Evolutionary conservation across 2,888 invertebrate species (phyloP).

Genomic region (Cataglyphis albicans): DNA sequence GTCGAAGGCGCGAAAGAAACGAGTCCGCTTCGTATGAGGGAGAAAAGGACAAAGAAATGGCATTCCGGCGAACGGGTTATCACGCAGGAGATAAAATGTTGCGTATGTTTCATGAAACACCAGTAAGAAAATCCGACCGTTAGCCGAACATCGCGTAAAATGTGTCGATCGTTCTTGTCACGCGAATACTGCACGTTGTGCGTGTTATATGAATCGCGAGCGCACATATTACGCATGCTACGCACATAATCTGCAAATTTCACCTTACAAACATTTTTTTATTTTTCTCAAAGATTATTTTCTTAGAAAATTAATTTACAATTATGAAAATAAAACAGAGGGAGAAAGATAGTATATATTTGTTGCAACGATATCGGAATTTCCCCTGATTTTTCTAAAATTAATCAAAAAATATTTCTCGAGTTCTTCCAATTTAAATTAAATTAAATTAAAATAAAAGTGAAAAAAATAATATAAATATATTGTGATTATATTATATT

Average conservation of each 20-base stretch:
- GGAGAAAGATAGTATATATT: no score
- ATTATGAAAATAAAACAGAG: background rate
- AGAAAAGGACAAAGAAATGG: background rate
- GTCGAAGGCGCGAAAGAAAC: slow-evolving; percentile 48
- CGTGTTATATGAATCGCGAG: background rate
- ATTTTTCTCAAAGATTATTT: background rate
- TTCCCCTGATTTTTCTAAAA: background rate
- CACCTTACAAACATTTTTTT: background rate
- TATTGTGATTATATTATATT: background rate
- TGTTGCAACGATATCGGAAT: background rate
- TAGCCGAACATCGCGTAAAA: slow-evolving; percentile 58
- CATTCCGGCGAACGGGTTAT: slow-evolving; percentile 29
- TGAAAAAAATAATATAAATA: background rate
- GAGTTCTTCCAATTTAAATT: background rate
- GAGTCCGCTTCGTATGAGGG: slow-evolving; percentile 6
- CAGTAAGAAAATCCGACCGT: slow-evolving; percentile 37
- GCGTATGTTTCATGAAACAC: slow-evolving; percentile 23
- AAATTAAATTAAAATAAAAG: background rate
- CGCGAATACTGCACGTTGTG: slow-evolving; percentile 58
- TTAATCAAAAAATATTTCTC: background rate
- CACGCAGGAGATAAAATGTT: slow-evolving; percentile 49
- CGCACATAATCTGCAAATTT: slow-evolving; percentile 26
- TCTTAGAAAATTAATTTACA: background rate
- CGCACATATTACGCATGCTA: background rate
- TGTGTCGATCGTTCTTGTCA: slow-evolving; percentile 59